Base-by-base conservation (phyloP, 2,113 vertebrate genomes). In the Rhinopithecus roxellana region DNA sequence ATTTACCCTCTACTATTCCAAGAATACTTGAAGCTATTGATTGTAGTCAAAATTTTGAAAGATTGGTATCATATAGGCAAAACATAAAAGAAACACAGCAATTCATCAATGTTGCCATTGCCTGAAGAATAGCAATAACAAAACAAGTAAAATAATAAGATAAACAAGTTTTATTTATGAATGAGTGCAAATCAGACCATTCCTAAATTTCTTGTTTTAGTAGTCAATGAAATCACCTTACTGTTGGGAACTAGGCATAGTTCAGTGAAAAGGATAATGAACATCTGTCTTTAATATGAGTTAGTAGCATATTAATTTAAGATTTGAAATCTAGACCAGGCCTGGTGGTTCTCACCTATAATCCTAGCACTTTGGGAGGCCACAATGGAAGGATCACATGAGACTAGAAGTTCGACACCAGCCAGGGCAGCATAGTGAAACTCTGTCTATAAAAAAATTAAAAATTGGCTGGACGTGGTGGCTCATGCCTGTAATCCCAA, bases 191-290 rank as follows among this genome's bases (percentile, higher is more conserved):
- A 70, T 82, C 48, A 78, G 48, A 95, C 20, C 12, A 23, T 83
- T 87, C 16, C 45, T 78, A 72, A 85, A 69, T 89, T 80, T 80
- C 20, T 82, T 92, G 17, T 89, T 96, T 90, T 93, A 78, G 20
- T 55, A 30, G n/a, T 79, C 23, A 72, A 7, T 90, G 17, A 85
- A 85, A 75, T 92, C n/a, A 89, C 74, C 38, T 32, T 38, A 38
- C 43, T 93, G 9, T 84, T 79, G 38, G 78, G 67, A 94, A 61
- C 38, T 35, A 95, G 12, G 8, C 67, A 23, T 86, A n/a, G 55
- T 38, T 40, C 45, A 3, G 7, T 94, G 22, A 90, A 74, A 86
- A 78, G n/a, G 30, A 81, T 50, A 79, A 14, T 83, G 57, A 79
- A 86, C 38, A 72, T 67, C n/a, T 55, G 23, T 70, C 61, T 79